phyloP scores from a whole-genome alignment of 1,140 invertebrate genomes.

The Leptopilina clavipes region DNA sequence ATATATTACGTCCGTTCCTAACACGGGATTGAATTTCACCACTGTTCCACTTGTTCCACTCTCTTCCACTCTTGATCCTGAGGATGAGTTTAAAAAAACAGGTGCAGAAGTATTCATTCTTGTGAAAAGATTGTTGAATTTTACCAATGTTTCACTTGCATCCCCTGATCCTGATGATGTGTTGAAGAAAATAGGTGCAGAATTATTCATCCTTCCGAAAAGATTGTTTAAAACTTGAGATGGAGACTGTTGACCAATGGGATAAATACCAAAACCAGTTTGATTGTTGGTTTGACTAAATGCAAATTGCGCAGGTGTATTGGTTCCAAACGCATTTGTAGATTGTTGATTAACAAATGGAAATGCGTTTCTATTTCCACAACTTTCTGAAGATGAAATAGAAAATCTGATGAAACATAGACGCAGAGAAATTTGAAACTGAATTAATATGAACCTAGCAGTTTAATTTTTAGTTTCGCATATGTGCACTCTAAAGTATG shows the following conservation, averaged over 20 bases:
- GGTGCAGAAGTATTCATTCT: background rate
- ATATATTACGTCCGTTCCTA: conserved; percentile 92
- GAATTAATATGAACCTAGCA: no score
- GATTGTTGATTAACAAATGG: background rate
- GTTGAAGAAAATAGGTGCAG: no score
- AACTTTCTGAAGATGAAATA: background rate
- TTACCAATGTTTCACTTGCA: no score
- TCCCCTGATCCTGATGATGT: conserved; percentile 1
- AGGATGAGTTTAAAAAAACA: no score
- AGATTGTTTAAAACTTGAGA: background rate
- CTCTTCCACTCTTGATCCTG: conserved; percentile 13
- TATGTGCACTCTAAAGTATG: no score
- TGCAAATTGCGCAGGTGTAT: background rate
- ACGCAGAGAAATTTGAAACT: no score
- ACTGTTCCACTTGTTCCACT: conserved; percentile 82
- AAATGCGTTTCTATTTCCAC: background rate
- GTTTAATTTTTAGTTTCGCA: no score
- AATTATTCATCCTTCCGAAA: background rate
- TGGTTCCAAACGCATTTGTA: background rate
- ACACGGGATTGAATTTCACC: conserved; percentile 88
- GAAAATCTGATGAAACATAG: no score
- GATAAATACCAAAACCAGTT: background rate
- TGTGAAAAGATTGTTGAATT: background rate
- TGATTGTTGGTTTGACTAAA: background rate
- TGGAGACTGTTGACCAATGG: background rate